Evolutionary conservation across 2,797 vertebrate species (phyloP), one percentile per base, ranked within the genome.

Genomic region (Ciconia nigra): DNA sequence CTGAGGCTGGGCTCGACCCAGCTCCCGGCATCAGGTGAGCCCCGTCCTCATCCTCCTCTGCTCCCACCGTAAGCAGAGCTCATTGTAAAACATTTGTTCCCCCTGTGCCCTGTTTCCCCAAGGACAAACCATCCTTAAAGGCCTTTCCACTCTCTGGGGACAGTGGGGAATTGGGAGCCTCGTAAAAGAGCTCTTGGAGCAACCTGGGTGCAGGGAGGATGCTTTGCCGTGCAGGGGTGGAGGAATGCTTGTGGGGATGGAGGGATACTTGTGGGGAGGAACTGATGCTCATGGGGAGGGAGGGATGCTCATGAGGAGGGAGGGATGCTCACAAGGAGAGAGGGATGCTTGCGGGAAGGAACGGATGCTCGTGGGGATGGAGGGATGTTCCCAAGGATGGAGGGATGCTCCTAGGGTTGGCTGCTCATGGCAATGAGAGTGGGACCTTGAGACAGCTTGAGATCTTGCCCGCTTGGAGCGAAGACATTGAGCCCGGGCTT

Each of bases 91-190:
- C 24, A 4, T 12, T 11, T 39, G 2, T 19, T 42, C 12, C 1
- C 2, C 7, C 35, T 0, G 5, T 18, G 46, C 16, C 55, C 63
- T 4, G 12, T 52, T 58, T 57, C 13, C 54, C 28, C 33, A 22
- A 4, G 42, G 20, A 51, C 2, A 25, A 90, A 6, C 18, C 44
- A 10, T 16, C 49, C 66, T 21, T 5, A 8, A 72, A 55, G 13
- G 70, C 22, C 14, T 41, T 69, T 28, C 10, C 51, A 35, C 3
- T 31, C 25, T 35, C 13, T 39, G 4, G 33, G 65, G 26, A 19
- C 3, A 14, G 42, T 0, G 2, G 19, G 49, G 66, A 46, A 7
- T 0, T 3, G 7, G 16, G 31, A 2, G 8, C 2, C 44, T 41
- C 0, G 0, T 4, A 2, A 57, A 46, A 35, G 24, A 49, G 55